Evolutionary conservation across 2,113 vertebrate species (phyloP).

Genomic region (Lepus americanus): DNA sequence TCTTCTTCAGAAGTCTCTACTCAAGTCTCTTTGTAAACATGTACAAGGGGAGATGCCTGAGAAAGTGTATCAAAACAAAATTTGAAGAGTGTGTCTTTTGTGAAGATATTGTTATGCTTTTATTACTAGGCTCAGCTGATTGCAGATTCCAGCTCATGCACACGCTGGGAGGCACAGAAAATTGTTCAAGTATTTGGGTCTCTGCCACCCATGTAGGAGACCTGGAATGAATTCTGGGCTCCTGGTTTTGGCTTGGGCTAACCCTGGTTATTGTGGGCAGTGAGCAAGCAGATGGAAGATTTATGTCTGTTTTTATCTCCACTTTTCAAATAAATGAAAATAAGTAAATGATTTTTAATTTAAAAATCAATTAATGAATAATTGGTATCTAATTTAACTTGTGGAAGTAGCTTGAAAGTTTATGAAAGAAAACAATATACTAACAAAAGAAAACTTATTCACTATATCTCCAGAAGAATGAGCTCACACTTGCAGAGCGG

Average conservation of each 20-base stretch:
- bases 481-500: background rate
- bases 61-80: background rate
- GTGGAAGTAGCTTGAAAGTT: background rate
- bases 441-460: background rate
- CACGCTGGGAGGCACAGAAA: too few relatives aligned
- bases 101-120: background rate
- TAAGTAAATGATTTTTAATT: too few relatives aligned
- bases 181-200: too few relatives aligned
- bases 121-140: background rate
- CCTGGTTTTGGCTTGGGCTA: too few relatives aligned
- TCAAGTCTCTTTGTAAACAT: background rate
- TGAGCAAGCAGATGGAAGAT: too few relatives aligned
- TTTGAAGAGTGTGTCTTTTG: background rate
- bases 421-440: background rate
- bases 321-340: too few relatives aligned
- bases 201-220: too few relatives aligned
- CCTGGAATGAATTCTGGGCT: too few relatives aligned
- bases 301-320: too few relatives aligned
- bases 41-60: background rate
- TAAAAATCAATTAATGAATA: background rate
- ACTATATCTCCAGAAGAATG: background rate
- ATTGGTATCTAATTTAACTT: slow-evolving; percentile 2
- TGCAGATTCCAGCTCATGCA: background rate
- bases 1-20: background rate
- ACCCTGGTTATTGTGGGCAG: too few relatives aligned